These are phyloP conservation scores for Cochlearius cochlearius DNA, from an alignment of 2,113 vertebrate genomes.

Conservation along the genomic window DNA sequence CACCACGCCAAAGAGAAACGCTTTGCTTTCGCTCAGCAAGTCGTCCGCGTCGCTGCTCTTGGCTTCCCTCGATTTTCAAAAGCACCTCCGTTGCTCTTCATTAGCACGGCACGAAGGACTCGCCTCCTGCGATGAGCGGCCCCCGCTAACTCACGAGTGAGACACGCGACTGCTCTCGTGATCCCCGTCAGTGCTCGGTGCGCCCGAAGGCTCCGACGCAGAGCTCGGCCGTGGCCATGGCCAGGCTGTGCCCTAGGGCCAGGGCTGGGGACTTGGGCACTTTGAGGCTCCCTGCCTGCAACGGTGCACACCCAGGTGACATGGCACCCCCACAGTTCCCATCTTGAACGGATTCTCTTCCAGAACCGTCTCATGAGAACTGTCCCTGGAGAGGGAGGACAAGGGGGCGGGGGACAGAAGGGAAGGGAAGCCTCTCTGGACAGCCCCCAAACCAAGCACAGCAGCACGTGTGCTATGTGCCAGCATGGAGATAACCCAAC, in stretches of 20 bases:
- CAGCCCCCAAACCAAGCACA: background rate
- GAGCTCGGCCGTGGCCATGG: background rate
- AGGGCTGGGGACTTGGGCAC: background rate
- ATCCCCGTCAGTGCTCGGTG: rapidly evolving
- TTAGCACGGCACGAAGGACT: background rate
- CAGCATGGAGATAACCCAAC: background rate
- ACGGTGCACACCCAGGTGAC: background rate
- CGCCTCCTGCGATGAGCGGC: background rate
- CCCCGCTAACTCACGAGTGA: rapidly evolving
- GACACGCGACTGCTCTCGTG: background rate
- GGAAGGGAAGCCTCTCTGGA: background rate
- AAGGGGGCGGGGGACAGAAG: background rate
- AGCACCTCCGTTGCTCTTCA: background rate
- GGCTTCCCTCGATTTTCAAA: background rate
- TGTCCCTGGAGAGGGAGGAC: background rate
- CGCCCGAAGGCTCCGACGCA: background rate
- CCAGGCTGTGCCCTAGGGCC: background rate
- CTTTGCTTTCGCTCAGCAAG: rapidly evolving
- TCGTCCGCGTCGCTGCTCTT: background rate
- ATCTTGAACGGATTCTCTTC: no score
- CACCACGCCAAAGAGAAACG: background rate
- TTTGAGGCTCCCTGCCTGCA: background rate
- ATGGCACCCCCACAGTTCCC: background rate
- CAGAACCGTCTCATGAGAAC: background rate
- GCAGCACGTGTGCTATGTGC: background rate